Evolutionary conservation across 35 echinoderm and acorn worm species (phyloP).

Genomic region (Apostichopus japonicus): DNA sequence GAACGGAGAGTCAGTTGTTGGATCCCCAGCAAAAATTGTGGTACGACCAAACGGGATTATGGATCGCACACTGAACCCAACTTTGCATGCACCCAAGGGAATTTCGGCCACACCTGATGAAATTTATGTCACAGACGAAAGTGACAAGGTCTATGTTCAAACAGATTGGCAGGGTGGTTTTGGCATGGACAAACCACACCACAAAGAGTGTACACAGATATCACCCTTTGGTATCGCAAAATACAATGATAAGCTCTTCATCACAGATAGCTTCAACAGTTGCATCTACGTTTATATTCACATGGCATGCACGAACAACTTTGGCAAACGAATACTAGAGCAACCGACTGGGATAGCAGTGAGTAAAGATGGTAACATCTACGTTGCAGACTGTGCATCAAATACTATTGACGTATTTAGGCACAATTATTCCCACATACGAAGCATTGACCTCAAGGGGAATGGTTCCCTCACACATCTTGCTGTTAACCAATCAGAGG

Average conservation of each 20-base stretch:
- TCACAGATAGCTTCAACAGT: conserved; percentile 2
- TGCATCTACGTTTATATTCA: not conserved
- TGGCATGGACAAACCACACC: not conserved
- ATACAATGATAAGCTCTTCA: not conserved
- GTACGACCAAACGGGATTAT: not conserved
- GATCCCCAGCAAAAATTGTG: not conserved
- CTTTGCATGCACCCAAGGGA: not conserved
- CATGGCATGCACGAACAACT: no score
- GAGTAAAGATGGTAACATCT: not conserved
- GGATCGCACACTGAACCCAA: not conserved
- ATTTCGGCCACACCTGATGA: not conserved
- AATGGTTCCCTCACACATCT: not conserved
- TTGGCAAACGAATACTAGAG: not conserved
- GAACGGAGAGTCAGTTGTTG: not conserved
- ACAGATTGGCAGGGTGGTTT: not conserved
- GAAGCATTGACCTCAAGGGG: not conserved
- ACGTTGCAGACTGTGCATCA: not conserved
- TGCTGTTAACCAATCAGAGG: conserved; percentile 10
- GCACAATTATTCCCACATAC: conserved; percentile 6
- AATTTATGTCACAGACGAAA: no score
- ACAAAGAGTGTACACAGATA: not conserved
- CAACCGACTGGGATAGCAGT: no score
- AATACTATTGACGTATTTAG: conserved; percentile 27
- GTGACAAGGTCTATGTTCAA: no score
- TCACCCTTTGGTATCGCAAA: not conserved